Evolutionary conservation across 2,797 vertebrate species (phyloP), one percentile per base, ranked within the genome.

Genomic region (Leptodactylus fallax): DNA sequence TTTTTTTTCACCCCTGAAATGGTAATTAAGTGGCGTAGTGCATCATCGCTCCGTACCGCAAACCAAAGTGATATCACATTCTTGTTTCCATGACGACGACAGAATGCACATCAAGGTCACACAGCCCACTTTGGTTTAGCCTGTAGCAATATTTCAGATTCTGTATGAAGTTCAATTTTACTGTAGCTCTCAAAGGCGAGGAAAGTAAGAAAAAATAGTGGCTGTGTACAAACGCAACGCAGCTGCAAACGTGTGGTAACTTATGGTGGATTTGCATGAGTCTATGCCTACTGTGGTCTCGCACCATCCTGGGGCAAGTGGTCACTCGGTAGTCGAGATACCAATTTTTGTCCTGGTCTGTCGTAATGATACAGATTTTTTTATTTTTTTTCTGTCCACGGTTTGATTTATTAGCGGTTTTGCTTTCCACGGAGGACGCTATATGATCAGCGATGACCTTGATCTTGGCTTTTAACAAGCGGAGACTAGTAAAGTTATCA

Each of bases 41-140:
- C 90, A 90, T 93, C 89, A 85, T 91, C 93, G 93, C 91, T 90
- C 86, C 87, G 89, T 92, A 93, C 94, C 93, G 92, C 95, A 94
- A 36, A 94, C 94, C 95, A 94, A 94, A 92, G 88, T 77, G 86
- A 94, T 92, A 94, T 94, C 71, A 88, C 93, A 94, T 91, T 90
- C 89, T 89, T 91, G 97, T 97, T 98, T 93, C 97, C 95, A 97
- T 97, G 95, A 95, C 94, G 96, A 97, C 96, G 72, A 87, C 17
- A 86, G 92, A 91, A 88, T 91, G 93, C 93, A 93, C 94, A 96
- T 95, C 95, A 95, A 96, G 96, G 97, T 97, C 95, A 94, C 90
- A 90, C 89, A 90, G 92, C 92, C 92, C 92, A 91, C 92, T 90
- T 91, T 90, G 88, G 91, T 92, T 91, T 92, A 91, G 92, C 91